Base-by-base conservation (phyloP, 2,888 invertebrate genomes). In the Heliconius erato region DNA sequence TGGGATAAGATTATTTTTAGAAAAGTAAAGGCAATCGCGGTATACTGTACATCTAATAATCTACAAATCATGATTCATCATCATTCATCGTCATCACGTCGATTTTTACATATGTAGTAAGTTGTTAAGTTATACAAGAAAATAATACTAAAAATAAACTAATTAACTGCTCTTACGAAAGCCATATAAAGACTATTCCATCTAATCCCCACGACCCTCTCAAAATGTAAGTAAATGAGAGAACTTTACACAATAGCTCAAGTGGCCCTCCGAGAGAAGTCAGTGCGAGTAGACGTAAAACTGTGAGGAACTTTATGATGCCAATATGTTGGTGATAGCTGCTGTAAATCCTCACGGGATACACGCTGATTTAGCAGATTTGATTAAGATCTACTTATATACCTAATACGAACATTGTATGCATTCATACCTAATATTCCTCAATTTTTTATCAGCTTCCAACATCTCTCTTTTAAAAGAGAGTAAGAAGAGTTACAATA, bases 271-370 rank as follows among this genome's bases (percentile, higher is more conserved):
- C 0, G 78, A 49, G 78, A n/a, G 5, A 40, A 49, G 26, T 23
- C 67, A 67, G 44, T 78, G 68, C 14, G 78, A 44, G 14, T 44
- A 28, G 65, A 71, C 71, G 71, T 81, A 81, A 81, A 81, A 72
- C 28, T 65, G 78, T 59, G 54, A 79, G 74, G 74, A 79, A 82
- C 67, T 82, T 82, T 79, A 82, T 79, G 79, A 74, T 59, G 79
- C 65, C 79, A 74, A 74, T 79, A 79, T 68, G 68, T 82, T 68
- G 79, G n/a, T 40, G 67, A 79, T 82, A 63, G 44, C 71, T 54
- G 49, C 67, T 23, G 65, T 74, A 82, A 81, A 82, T 67, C 32
- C 79, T 76, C 19, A 32, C 12, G 74, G 76, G 76, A 32, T 49
- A 54, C 76, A 59, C 23, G 7, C n/a, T 26, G n/a, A 68, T 65